These are phyloP conservation scores for Okamejei kenojei DNA, from an alignment of 2,797 vertebrate species.

Conservation along the genomic window DNA sequence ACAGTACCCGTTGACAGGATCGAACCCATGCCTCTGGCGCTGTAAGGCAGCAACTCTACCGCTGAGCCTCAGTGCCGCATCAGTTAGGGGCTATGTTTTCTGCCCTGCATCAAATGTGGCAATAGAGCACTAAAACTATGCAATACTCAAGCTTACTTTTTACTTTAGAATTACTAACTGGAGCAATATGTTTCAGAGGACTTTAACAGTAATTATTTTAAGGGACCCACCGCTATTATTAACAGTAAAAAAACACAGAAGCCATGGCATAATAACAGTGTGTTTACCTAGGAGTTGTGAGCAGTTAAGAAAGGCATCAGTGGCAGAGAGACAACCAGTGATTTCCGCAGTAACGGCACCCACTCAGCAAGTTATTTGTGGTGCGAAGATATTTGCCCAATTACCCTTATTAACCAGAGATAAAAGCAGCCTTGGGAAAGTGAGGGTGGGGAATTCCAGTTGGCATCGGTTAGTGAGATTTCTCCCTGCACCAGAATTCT, in stretches of 20 bases:
- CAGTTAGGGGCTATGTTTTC: not conserved
- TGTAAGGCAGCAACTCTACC: too few relatives aligned
- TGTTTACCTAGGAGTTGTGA: conserved; percentile 59
- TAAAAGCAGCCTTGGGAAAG: conserved; percentile 74
- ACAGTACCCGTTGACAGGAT: too few relatives aligned
- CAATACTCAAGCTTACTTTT: not conserved
- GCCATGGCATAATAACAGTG: conserved; percentile 30
- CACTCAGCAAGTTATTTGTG: conserved; percentile 69
- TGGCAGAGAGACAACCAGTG: conserved; percentile 57
- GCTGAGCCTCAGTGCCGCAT: too few relatives aligned
- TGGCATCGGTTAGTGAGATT: conserved; percentile 86
- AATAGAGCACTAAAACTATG: not conserved
- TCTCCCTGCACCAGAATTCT: conserved; percentile 69
- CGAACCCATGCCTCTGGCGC: too few relatives aligned
- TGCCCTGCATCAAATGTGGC: too few relatives aligned
- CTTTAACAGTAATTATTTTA: conserved; percentile 47
- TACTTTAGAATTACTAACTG: not conserved
- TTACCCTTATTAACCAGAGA: conserved; percentile 82
- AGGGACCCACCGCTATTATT: conserved; percentile 31
- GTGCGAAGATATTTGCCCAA: conserved; percentile 79
- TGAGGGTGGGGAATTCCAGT: conserved; percentile 90
- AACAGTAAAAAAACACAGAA: not conserved
- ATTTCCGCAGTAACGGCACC: conserved; percentile 52
- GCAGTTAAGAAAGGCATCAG: conserved; percentile 52
- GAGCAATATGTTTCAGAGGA: not conserved